phyloP scores from a whole-genome alignment of 2,797 vertebrate genomes.

The Erethizon dorsatum region DNA sequence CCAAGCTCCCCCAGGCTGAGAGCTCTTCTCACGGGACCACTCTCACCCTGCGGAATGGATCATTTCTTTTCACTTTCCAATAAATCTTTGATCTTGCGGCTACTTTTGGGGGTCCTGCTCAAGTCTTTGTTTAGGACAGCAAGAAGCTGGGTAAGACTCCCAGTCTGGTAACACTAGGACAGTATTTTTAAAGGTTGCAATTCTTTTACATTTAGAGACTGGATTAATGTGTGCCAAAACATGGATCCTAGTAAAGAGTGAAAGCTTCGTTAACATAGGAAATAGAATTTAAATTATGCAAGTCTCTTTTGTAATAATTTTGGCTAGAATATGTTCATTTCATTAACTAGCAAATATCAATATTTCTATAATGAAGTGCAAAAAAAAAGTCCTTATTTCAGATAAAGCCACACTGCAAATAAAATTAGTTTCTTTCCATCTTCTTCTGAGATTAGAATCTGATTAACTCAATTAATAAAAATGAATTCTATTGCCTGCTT shows the following conservation, averaged over 20 bases:
- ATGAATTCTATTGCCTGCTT: neutral
- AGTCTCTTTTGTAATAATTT: neutral
- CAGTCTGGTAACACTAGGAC: neutral
- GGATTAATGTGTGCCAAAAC: neutral
- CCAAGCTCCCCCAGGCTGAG: no score
- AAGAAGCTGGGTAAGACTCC: neutral
- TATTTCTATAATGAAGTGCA: neutral
- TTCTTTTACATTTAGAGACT: neutral
- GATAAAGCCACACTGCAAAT: neutral
- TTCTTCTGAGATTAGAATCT: neutral
- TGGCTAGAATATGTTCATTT: neutral
- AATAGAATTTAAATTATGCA: neutral
- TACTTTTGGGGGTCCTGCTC: neutral
- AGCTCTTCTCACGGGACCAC: neutral
- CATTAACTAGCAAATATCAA: neutral
- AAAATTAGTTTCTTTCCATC: neutral
- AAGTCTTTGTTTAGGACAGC: neutral
- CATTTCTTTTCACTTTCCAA: neutral
- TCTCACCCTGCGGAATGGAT: neutral
- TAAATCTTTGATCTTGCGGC: neutral
- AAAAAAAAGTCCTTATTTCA: neutral
- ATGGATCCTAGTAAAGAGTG: neutral
- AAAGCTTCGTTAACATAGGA: neutral
- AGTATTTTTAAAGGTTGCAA: neutral
- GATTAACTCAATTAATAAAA: slow-evolving; percentile 23